Evolutionary conservation across 2,888 invertebrate genomes (phyloP).

Genomic region (Altica lythri): DNA sequence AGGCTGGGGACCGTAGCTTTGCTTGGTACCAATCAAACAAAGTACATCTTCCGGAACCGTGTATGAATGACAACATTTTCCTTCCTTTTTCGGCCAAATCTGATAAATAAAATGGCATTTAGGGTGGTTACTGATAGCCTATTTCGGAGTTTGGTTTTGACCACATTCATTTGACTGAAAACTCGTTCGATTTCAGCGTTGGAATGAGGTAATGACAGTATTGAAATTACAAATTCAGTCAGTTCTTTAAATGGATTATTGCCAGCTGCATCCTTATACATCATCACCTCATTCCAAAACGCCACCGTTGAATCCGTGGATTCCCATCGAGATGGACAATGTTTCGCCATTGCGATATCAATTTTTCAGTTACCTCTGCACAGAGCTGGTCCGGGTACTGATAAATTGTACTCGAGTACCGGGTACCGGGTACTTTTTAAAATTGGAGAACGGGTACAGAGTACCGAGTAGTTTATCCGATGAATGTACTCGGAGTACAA

Average conservation of each 20-base stretch:
- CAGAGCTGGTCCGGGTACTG: background rate
- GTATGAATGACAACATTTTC: too few species aligned
- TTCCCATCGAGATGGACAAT: background rate
- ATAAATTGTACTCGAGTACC: constrained; percentile 2
- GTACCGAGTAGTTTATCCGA: background rate
- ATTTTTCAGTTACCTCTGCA: background rate
- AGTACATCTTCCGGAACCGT: too few species aligned
- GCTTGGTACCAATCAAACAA: too few species aligned
- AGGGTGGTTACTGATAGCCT: too few species aligned
- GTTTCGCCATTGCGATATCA: background rate
- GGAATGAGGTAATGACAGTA: background rate
- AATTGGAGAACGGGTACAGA: constrained; percentile 1
- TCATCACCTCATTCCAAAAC: background rate
- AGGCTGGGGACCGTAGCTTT: too few species aligned
- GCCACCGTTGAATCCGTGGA: background rate
- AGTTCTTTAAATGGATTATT: background rate
- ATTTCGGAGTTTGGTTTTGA: too few species aligned
- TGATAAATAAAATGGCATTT: too few species aligned
- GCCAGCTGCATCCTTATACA: background rate
- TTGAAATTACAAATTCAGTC: background rate
- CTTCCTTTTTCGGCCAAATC: too few species aligned
- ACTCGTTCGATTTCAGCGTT: background rate
- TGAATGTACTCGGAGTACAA: background rate
- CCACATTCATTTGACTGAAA: background rate
- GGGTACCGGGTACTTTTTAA: constrained; percentile 1